phyloP scores from a whole-genome alignment of 2,888 invertebrate genomes.

The Papilio gigon region DNA sequence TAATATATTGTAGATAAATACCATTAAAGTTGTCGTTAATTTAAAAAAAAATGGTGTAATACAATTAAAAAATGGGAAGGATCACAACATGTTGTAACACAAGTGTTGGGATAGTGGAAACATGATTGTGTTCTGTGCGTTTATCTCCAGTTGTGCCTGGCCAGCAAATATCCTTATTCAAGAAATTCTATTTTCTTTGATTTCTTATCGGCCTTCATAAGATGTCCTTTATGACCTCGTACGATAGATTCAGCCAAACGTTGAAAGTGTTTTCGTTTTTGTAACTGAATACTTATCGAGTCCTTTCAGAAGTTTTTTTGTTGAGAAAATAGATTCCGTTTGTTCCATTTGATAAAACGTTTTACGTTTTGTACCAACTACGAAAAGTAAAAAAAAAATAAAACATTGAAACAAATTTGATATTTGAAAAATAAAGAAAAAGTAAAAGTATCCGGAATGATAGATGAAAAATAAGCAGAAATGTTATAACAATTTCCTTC shows the following conservation, averaged over 20 bases:
- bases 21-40: not conserved
- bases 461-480: not conserved
- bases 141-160: not conserved
- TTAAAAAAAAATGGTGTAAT: too few species aligned
- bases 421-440: too few species aligned
- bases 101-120: too few species aligned
- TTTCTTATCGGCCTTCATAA: slow-evolving; percentile 23
- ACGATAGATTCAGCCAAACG: slow-evolving; percentile 17
- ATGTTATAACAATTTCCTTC: too few species aligned
- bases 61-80: too few species aligned
- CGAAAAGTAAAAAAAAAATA: not conserved
- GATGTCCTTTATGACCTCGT: slow-evolving; percentile 10
- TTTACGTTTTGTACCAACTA: not conserved
- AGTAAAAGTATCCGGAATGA: too few species aligned
- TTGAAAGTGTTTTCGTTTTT: slow-evolving; percentile 27
- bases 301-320: not conserved
- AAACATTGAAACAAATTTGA: not conserved
- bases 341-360: not conserved
- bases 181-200: slow-evolving; percentile 25
- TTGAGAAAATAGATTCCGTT: not conserved
- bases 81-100: not conserved
- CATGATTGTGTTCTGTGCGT: not conserved
- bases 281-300: slow-evolving; percentile 23
- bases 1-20: not conserved
- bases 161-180: slow-evolving; percentile 18